These are phyloP conservation scores for Octodon degus DNA, from an alignment of 2,113 vertebrate species.

Conservation along the genomic window DNA sequence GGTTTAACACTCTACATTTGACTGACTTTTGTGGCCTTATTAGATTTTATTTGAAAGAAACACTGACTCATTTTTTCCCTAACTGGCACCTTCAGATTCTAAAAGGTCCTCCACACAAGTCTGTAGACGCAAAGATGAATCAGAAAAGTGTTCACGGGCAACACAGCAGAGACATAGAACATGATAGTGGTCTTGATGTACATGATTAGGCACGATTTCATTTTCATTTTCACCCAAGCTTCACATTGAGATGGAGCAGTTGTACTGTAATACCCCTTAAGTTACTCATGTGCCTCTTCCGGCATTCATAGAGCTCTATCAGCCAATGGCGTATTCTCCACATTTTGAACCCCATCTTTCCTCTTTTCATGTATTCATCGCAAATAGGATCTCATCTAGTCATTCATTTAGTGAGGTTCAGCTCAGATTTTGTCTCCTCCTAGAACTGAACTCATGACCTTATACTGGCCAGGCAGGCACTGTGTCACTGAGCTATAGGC, in stretches of 20 bases:
- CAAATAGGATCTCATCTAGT: not conserved
- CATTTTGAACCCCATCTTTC: not conserved
- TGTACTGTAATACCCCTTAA: not conserved
- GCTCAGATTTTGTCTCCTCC: not conserved
- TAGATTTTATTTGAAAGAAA: not conserved
- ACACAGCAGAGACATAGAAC: not conserved
- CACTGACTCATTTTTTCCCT: not conserved
- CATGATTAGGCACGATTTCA: not conserved
- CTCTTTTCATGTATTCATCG: not conserved
- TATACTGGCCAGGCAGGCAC: no score
- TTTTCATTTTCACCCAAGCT: slow-evolving; percentile 19
- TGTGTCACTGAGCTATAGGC: no score
- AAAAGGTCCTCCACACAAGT: not conserved
- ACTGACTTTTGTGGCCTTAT: not conserved
- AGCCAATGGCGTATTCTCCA: not conserved
- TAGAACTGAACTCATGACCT: no score
- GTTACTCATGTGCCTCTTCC: not conserved
- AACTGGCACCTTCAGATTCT: not conserved
- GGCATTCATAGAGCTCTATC: not conserved
- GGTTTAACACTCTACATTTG: slow-evolving; percentile 3
- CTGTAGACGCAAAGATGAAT: not conserved
- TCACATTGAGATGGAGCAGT: not conserved
- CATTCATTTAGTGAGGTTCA: not conserved
- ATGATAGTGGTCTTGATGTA: not conserved
- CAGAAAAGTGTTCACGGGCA: not conserved